These are phyloP conservation scores for Rhinophrynus dorsalis DNA, from an alignment of 2,797 vertebrate genomes.

Conservation along the genomic window DNA sequence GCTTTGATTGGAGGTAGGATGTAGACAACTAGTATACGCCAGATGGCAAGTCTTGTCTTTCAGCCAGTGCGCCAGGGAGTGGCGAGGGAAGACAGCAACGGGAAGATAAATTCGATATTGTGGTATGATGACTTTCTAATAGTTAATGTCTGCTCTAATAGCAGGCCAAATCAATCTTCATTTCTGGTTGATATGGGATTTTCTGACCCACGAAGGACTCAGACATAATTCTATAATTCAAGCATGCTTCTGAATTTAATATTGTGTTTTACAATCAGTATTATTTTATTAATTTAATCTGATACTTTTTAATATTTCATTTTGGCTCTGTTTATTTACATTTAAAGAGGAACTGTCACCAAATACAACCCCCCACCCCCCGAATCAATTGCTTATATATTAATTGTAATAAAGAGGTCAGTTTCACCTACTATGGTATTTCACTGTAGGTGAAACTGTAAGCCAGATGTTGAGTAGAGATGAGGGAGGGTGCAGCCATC, in stretches of 20 bases:
- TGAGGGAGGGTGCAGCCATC: too few relatives aligned
- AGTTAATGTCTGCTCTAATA: not conserved
- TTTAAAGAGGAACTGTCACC: too few relatives aligned
- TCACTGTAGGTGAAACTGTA: too few relatives aligned
- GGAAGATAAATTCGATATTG: not conserved
- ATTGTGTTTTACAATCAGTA: conserved; percentile 20
- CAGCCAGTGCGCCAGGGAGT: conserved; percentile 8
- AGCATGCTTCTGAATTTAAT: conserved; percentile 9
- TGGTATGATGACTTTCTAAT: not conserved
- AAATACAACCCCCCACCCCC: too few relatives aligned
- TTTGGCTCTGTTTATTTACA: not conserved
- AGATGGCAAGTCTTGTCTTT: conserved; percentile 10
- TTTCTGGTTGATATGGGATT: conserved; percentile 16
- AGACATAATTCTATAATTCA: not conserved
- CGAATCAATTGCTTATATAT: too few relatives aligned
- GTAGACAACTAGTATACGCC: not conserved
- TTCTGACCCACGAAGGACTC: not conserved
- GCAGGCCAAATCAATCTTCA: not conserved
- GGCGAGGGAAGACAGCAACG: conserved; percentile 2
- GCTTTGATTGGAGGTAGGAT: conserved; percentile 21
- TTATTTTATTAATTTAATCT: conserved; percentile 14
- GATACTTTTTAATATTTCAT: not conserved
- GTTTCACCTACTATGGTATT: too few relatives aligned
- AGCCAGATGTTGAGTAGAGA: too few relatives aligned
- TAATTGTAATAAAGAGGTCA: too few relatives aligned